These are phyloP conservation scores for Corbicula japonica DNA, from an alignment of 2,888 invertebrate genomes.

Conservation along the genomic window DNA sequence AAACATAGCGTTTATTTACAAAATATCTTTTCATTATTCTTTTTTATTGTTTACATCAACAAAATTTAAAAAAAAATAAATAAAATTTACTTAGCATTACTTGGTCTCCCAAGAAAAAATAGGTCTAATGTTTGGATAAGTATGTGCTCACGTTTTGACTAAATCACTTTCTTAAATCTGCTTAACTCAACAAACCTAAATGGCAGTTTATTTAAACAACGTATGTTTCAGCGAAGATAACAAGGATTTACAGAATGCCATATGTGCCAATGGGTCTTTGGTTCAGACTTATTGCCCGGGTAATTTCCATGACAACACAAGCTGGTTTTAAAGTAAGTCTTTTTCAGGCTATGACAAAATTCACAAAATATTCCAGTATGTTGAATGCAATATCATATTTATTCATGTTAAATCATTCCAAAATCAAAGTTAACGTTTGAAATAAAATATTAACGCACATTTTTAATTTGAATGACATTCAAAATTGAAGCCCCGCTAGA, in stretches of 20 bases:
- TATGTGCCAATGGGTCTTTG: conserved; percentile 84
- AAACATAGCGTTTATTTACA: not conserved
- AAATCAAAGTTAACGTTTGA: too few species aligned
- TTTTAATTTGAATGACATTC: too few species aligned
- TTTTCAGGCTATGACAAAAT: too few species aligned
- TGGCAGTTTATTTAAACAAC: not conserved
- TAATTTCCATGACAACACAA: conserved; percentile 78
- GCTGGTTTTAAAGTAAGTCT: conserved; percentile 70
- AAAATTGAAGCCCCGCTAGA: too few species aligned
- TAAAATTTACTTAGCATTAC: not conserved
- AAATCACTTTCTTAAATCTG: too few species aligned
- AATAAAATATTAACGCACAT: too few species aligned
- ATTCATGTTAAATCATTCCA: too few species aligned
- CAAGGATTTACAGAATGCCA: conserved; percentile 81
- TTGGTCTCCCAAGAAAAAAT: not conserved
- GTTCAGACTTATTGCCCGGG: conserved; percentile 81
- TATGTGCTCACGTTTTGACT: too few species aligned
- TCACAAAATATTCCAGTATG: too few species aligned
- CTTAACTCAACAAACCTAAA: too few species aligned
- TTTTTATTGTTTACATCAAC: not conserved
- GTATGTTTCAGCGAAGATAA: conserved; percentile 73
- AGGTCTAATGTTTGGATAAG: not conserved
- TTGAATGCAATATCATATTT: too few species aligned
- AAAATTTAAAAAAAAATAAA: not conserved
- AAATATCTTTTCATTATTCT: not conserved